These are phyloP conservation scores for Punctoribates punctum DNA, from an alignment of 2,888 invertebrate species.

Conservation along the genomic window DNA sequence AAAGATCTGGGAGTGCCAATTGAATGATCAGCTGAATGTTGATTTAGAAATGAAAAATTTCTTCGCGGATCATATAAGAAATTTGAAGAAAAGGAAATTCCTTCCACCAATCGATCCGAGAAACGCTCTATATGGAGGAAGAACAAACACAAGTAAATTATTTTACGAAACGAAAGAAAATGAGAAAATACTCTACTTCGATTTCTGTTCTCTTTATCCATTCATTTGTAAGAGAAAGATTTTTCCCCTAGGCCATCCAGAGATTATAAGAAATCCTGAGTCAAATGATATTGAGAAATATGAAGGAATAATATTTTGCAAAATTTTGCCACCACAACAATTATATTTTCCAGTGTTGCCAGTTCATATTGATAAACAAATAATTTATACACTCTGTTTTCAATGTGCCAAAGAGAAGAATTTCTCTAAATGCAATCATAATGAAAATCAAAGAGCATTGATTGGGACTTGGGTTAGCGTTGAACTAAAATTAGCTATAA, in stretches of 20 bases:
- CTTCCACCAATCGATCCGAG: not conserved
- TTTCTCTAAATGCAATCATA: constrained; percentile 50
- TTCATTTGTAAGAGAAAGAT: not conserved
- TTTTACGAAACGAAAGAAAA: constrained; percentile 45
- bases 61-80: not conserved
- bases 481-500: constrained; percentile 51
- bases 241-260: constrained; percentile 49
- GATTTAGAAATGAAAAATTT: not conserved
- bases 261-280: constrained; percentile 42
- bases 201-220: constrained; percentile 50
- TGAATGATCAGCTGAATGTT: not conserved
- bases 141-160: constrained; percentile 49
- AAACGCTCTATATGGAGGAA: constrained; percentile 49
- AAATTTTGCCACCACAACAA: constrained; percentile 46
- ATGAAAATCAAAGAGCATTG: constrained; percentile 49
- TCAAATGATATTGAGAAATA: constrained; percentile 43
- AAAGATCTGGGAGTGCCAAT: not conserved
- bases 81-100: not conserved
- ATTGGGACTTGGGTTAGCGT: constrained; percentile 52
- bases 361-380: constrained; percentile 48
- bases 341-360: constrained; percentile 52
- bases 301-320: constrained; percentile 50
- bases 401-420: constrained; percentile 50
- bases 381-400: constrained; percentile 53
- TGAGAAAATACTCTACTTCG: constrained; percentile 49